Percentiles rank a stretch among this genome's conserved stretches.
phyloP scores from a whole-genome alignment of 2,888 invertebrate species.

The Toxonevra muliebris region DNA sequence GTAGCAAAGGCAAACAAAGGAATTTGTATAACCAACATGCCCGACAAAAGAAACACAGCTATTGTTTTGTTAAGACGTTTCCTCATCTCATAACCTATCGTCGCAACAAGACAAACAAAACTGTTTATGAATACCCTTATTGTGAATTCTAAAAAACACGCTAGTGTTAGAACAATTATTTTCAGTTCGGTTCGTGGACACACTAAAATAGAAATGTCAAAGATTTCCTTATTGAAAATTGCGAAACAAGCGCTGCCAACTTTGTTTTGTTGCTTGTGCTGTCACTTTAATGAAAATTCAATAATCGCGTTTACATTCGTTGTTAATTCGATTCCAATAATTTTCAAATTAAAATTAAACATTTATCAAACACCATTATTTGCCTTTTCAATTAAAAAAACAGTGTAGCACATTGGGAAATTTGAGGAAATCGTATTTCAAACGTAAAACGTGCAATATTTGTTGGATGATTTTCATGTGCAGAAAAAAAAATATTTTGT shows the following conservation, averaged over 20 bases:
- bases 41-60: too few species aligned
- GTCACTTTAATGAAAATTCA: slow-evolving; percentile 45
- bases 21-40: too few species aligned
- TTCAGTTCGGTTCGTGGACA: too few species aligned
- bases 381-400: slow-evolving; percentile 19
- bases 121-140: too few species aligned
- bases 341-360: slow-evolving; percentile 31
- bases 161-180: too few species aligned
- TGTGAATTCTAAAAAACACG: too few species aligned
- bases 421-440: slow-evolving; percentile 7
- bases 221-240: too few species aligned
- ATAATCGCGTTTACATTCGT: slow-evolving; percentile 40
- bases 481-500: slow-evolving; percentile 39
- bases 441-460: slow-evolving; percentile 10
- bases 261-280: slow-evolving; percentile 31
- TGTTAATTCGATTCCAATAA: slow-evolving; percentile 33
- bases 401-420: slow-evolving; percentile 2
- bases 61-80: too few species aligned
- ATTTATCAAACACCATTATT: slow-evolving; percentile 20
- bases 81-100: too few species aligned
- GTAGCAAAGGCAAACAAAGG: too few species aligned
- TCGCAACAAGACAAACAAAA: too few species aligned
- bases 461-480: slow-evolving; percentile 26
- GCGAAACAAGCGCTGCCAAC: slow-evolving; percentile 5
- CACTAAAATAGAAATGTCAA: too few species aligned